These are phyloP conservation scores for Theristus sp. DNA, from an alignment of 2,888 invertebrate species.

Conservation along the genomic window DNA sequence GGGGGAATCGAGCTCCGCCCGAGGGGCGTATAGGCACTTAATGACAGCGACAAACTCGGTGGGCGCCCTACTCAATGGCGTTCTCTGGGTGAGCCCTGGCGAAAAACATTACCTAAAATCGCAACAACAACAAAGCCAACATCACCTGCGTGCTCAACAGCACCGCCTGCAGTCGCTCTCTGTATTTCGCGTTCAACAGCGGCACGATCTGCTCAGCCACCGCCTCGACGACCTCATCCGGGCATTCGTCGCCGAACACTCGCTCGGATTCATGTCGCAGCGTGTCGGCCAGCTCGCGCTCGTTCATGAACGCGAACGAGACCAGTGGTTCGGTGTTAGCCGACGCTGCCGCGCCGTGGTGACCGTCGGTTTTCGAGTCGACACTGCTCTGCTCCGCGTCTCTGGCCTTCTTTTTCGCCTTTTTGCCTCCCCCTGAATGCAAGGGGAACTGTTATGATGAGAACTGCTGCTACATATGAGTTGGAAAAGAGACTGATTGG, in stretches of 20 bases:
- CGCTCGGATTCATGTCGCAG: neutral
- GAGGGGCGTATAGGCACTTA: no score
- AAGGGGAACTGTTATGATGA: no score
- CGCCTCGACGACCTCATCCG: neutral
- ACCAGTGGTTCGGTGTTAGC: neutral
- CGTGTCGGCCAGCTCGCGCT: neutral
- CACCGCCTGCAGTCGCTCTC: slow-evolving; percentile 4
- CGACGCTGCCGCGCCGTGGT: neutral
- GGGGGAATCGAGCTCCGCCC: no score
- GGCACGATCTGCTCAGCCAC: neutral
- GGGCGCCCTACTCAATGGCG: no score
- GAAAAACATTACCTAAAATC: no score
- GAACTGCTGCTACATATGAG: no score
- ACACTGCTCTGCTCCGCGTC: neutral
- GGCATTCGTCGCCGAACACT: neutral
- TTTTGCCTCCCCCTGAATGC: no score
- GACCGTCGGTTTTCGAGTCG: neutral
- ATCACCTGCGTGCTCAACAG: slow-evolving; percentile 2
- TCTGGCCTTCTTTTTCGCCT: no score
- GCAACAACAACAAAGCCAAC: no score
- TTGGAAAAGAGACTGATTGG: no score
- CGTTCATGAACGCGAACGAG: slow-evolving; percentile 3
- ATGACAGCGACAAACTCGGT: no score
- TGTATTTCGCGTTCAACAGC: slow-evolving; percentile 3
- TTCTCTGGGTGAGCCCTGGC: no score